Evolutionary conservation across 2,113 vertebrate genomes (phyloP), one percentile per base, ranked within the genome.

Genomic region (Ascaphus truei): DNA sequence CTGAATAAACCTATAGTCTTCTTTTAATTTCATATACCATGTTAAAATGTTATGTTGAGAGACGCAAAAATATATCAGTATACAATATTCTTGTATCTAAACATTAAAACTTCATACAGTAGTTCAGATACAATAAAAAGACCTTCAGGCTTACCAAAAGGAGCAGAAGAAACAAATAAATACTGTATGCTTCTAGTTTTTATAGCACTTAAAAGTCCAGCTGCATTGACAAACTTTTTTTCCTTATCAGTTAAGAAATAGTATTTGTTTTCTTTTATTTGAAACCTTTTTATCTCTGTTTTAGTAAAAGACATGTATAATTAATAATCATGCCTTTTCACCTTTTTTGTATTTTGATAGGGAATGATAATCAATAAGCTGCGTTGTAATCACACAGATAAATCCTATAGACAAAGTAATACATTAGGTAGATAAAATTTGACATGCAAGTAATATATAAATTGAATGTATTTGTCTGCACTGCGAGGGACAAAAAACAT

Each of bases 21-120:
- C 27, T 29, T 51, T 34, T 51, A 65, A 63, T 72, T 31, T 52
- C 16, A 52, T 41, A 7, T 55, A 73, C 9, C 56, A 45, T 68
- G 59, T 68, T 62, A 53, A 60, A 61, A 26, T 2, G 5, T 41
- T 57, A 65, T 78, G 43, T 47, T 68, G 51, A 67, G 51, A 39
- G 48, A 52, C 31, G 27, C 62, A 37, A 36, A 64, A 34, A 64
- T 34, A 64, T 39, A n/a, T n/a, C n/a, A n/a, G 36, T 11, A 27
- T n/a, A 34, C 34, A 52, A 51, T 30, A 34, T 16, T n/a, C n/a
- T 25, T 52, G 22, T 13, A 39, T 23, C 23, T 26, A 18, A 52
- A 20, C 33, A 52, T 64, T 37, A 64, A 37, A 27, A 15, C 20
- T 25, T n/a, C n/a, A n/a, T n/a, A n/a, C n/a, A n/a, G n/a, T n/a